Conservation (phyloP, 2,797 vertebrate genomes). For the Macroramphosus scolopax region DNA sequence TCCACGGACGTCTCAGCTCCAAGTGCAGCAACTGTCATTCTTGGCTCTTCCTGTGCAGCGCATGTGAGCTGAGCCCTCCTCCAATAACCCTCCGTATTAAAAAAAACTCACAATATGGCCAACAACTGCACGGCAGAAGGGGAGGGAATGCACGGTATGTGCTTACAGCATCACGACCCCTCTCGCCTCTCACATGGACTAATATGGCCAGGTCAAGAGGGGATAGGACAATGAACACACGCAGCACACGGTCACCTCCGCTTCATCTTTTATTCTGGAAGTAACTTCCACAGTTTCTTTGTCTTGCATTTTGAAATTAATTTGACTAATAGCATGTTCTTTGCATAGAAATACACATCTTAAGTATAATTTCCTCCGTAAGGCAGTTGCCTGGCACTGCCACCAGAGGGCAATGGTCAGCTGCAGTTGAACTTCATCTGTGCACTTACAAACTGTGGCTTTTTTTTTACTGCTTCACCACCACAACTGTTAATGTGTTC, state of each 20-base stretch:
- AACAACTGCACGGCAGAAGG: constrained; percentile 89
- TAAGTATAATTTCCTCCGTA: constrained; percentile 24
- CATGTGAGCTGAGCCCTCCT: constrained; percentile 81
- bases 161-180: constrained; percentile 81
- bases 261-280: too few species aligned
- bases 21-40: constrained; percentile 88
- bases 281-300: too few species aligned
- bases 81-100: constrained; percentile 75
- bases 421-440: constrained; percentile 45
- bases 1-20: constrained; percentile 80
- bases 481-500: constrained; percentile 36
- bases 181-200: constrained; percentile 80
- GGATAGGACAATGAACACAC: constrained; percentile 50
- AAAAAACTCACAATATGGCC: constrained; percentile 87
- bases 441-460: constrained; percentile 22
- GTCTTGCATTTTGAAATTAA: background rate
- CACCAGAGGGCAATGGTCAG: constrained; percentile 76
- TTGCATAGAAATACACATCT: constrained; percentile 31
- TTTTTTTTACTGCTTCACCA: constrained; percentile 39
- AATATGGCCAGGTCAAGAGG: constrained; percentile 73
- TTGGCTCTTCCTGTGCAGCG: constrained; percentile 82
- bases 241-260: constrained; percentile 12
- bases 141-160: constrained; percentile 86
- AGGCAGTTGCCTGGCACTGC: constrained; percentile 48
- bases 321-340: constrained; percentile 1